Evolutionary conservation across 2,888 invertebrate genomes (phyloP).

Genomic region (Opisthograptis luteolata): DNA sequence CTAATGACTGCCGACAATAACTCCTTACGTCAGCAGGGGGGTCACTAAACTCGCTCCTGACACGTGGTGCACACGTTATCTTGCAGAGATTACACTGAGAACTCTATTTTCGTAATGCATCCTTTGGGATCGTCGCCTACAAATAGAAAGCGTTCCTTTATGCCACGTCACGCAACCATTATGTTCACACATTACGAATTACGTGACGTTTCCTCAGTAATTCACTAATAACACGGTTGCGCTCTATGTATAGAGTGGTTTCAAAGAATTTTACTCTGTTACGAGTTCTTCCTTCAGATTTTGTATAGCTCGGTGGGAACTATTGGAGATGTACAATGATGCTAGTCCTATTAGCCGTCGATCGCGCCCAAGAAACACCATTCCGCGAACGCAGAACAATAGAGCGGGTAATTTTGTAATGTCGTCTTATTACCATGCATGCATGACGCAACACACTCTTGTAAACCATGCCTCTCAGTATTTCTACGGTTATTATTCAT

Average conservation of each 20-base stretch:
- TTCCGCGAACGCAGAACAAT: constrained; percentile 81
- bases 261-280: constrained; percentile 48
- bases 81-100: constrained; percentile 53
- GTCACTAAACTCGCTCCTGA: constrained; percentile 60
- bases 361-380: constrained; percentile 62
- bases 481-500: constrained; percentile 65
- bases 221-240: constrained; percentile 31
- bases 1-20: constrained; percentile 57
- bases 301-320: constrained; percentile 63
- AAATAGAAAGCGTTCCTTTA: constrained; percentile 35
- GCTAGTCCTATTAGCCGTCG: constrained; percentile 66
- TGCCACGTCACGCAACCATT: constrained; percentile 38
- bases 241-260: constrained; percentile 43
- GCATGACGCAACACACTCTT: constrained; percentile 73
- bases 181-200: constrained; percentile 42
- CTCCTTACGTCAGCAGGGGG: constrained; percentile 56
- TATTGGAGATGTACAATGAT: constrained; percentile 64
- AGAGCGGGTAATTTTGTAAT: constrained; percentile 81
- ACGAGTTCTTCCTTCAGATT: constrained; percentile 56
- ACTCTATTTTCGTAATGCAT: constrained; percentile 46
- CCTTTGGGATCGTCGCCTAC: constrained; percentile 38
- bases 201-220: constrained; percentile 49
- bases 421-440: constrained; percentile 77
- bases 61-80: constrained; percentile 57
- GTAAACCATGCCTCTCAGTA: constrained; percentile 52